phyloP scores from a whole-genome alignment of 2,888 invertebrate genomes.

The Nomada fucata region DNA sequence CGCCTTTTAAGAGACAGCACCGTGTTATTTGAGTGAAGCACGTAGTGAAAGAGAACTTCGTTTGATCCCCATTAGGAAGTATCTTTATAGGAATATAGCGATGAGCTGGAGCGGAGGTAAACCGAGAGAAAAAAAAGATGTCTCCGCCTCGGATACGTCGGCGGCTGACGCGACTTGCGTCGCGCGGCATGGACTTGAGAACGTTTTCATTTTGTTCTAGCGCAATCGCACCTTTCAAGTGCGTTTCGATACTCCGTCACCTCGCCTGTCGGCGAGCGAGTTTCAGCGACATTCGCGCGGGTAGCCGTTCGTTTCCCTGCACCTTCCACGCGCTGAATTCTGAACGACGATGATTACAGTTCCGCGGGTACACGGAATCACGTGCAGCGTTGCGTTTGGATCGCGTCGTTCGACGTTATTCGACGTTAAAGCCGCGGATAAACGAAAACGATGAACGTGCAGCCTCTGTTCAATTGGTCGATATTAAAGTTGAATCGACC shows the following conservation, averaged over 20 bases:
- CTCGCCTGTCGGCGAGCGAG: not conserved
- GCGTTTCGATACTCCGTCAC: not conserved
- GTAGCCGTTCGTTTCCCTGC: too few relatives aligned
- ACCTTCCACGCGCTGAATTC: not conserved
- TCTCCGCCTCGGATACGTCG: conserved; percentile 11
- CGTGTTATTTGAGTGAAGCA: conserved; percentile 72
- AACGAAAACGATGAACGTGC: conserved; percentile 10
- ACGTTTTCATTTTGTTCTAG: too few relatives aligned
- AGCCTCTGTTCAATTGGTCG: conserved; percentile 62
- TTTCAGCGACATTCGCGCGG: too few relatives aligned
- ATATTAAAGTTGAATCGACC: conserved; percentile 66
- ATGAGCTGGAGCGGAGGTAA: conserved; percentile 31
- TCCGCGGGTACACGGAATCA: not conserved
- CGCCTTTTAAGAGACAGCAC: conserved; percentile 60
- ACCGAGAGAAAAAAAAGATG: not conserved
- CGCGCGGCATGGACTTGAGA: not conserved
- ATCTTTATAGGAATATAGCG: conserved; percentile 50
- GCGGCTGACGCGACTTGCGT: not conserved
- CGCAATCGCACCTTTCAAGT: not conserved
- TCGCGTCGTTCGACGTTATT: not conserved
- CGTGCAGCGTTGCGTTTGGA: not conserved
- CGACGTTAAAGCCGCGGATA: not conserved
- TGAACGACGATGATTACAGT: too few relatives aligned
- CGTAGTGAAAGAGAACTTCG: conserved; percentile 66
- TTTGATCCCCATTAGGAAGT: conserved; percentile 40